These are phyloP conservation scores for Carcharodon carcharias DNA, from an alignment of 2,797 vertebrate species.

Conservation along the genomic window DNA sequence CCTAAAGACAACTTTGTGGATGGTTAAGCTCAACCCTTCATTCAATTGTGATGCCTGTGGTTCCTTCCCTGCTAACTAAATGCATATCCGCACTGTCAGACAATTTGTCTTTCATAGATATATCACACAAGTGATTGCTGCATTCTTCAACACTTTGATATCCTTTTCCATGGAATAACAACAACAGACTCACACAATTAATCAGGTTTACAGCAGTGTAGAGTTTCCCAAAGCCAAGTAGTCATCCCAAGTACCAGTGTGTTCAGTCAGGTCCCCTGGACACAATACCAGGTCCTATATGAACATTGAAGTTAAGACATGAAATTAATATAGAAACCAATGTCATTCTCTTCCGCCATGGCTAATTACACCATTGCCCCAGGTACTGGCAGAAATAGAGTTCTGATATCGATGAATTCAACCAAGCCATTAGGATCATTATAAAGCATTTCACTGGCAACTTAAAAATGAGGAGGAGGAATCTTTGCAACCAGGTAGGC, in stretches of 20 bases:
- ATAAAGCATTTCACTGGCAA: background rate
- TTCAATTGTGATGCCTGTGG: background rate
- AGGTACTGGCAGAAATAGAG: background rate
- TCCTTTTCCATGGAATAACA: background rate
- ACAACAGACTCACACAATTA: background rate
- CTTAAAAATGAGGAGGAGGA: background rate
- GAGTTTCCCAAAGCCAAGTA: background rate
- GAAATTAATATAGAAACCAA: background rate
- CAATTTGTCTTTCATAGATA: background rate
- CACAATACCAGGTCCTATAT: background rate
- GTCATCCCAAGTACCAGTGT: background rate
- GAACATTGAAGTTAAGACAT: background rate
- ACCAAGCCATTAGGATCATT: background rate
- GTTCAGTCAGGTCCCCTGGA: background rate
- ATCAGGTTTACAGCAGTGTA: background rate
- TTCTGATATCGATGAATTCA: background rate
- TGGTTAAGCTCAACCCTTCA: background rate
- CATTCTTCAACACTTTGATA: background rate
- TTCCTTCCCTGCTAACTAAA: background rate
- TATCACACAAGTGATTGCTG: background rate
- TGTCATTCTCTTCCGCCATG: background rate
- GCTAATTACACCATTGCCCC: background rate
- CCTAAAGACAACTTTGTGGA: background rate
- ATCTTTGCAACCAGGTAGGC: background rate
- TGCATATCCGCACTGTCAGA: background rate